A percentile compares a stretch with the other conserved stretches of the same genome.
Evolutionary conservation across 1,140 invertebrate species (phyloP).

Genomic region (Leptoteleia sp.): DNA sequence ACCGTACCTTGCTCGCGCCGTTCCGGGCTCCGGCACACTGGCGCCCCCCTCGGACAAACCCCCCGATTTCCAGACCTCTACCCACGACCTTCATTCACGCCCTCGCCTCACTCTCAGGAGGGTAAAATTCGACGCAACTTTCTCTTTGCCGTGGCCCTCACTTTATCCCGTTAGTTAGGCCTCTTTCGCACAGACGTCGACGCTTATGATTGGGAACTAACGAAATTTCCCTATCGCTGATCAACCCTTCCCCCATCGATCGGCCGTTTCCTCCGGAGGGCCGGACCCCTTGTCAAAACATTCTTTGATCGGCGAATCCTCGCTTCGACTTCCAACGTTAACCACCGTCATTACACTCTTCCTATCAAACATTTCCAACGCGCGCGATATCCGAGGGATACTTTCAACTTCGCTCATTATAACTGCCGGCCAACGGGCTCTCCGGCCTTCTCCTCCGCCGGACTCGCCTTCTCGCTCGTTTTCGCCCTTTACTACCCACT

Average conservation of each 20-base stretch:
- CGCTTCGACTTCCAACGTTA: constrained; percentile 13
- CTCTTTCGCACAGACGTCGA: no score
- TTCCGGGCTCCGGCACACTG: no score
- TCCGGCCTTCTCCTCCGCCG: no score
- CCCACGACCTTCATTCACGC: constrained; percentile 68
- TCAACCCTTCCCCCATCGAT: no score
- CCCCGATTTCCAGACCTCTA: constrained; percentile 69
- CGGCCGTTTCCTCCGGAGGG: no score
- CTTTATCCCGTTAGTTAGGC: constrained; percentile 73
- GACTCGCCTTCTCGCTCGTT: no score
- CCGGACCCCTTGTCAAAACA: no score
- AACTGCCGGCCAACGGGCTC: constrained; percentile 5
- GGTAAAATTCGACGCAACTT: constrained; percentile 73
- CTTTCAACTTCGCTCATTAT: constrained; percentile 37
- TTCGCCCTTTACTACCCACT: no score
- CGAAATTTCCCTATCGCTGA: no score
- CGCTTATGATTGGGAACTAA: no score
- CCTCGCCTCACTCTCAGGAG: constrained; percentile 75
- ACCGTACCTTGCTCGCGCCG: constrained; percentile 68
- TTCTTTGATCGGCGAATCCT: constrained; percentile 71
- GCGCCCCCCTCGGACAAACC: constrained; percentile 70
- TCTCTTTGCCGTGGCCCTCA: constrained; percentile 56
- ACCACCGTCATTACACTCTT: constrained; percentile 40
- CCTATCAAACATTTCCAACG: constrained; percentile 19
- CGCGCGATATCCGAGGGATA: constrained; percentile 29